These are phyloP conservation scores for Tortrix viridana DNA, from an alignment of 2,888 invertebrate species.

Conservation along the genomic window DNA sequence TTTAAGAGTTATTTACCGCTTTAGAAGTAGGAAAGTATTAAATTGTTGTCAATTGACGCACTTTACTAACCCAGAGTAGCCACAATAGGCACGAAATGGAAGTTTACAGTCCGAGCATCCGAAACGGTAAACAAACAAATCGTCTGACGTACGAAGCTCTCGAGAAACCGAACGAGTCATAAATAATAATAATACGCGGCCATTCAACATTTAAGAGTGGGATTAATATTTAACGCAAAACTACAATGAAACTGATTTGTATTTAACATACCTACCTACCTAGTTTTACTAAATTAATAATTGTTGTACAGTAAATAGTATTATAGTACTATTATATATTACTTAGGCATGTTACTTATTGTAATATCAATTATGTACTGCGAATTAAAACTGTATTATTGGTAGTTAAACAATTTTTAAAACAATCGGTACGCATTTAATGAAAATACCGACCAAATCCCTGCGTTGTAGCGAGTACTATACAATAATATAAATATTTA, in stretches of 20 bases:
- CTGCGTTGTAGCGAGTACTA: no score
- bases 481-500: no score
- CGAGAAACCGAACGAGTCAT: constrained; percentile 31
- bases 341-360: no score
- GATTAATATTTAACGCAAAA: constrained; percentile 1
- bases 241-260: not conserved
- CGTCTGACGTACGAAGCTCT: constrained; percentile 65
- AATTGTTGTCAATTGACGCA: constrained; percentile 31
- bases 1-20: not conserved
- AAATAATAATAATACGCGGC: constrained; percentile 16
- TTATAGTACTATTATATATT: no score
- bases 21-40: constrained; percentile 17
- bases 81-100: constrained; percentile 66
- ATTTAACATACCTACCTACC: no score
- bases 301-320: no score
- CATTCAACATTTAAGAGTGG: constrained; percentile 9
- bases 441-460: no score
- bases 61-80: constrained; percentile 46
- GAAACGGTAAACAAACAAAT: constrained; percentile 72
- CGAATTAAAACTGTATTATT: no score
- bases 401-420: no score
- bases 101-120: constrained; percentile 74
- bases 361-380: no score
- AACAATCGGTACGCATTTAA: no score
- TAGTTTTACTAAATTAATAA: no score